phyloP scores from a whole-genome alignment of 2,113 vertebrate species.

The Cacatua alba region DNA sequence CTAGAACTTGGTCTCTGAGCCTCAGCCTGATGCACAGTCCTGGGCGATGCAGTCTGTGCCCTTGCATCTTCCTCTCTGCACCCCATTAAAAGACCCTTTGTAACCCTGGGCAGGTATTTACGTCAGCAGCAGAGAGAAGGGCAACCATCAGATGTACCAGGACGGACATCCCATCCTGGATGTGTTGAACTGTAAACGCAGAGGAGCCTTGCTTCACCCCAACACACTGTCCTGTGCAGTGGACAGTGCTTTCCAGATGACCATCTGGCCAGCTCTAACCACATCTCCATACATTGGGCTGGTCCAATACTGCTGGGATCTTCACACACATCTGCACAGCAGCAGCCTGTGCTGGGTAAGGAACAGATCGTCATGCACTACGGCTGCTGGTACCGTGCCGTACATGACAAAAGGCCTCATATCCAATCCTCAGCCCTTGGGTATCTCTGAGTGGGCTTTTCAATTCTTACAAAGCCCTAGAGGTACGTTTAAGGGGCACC shows the following conservation, averaged over 20 bases:
- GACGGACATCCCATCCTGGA: neutral
- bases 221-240: neutral
- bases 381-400: neutral
- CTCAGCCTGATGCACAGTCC: neutral
- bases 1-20: neutral
- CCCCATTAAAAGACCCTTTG: neutral
- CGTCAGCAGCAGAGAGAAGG: neutral
- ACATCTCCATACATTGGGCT: neutral
- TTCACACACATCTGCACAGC: neutral
- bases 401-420: neutral
- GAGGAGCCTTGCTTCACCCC: neutral
- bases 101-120: neutral
- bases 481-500: neutral
- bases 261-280: neutral
- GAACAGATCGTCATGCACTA: neutral
- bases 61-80: neutral
- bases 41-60: neutral
- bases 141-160: neutral
- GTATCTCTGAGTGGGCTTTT: neutral
- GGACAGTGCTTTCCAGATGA: neutral
- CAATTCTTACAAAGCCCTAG: neutral
- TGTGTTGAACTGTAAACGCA: neutral
- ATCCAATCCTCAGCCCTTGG: neutral
- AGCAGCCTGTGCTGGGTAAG: neutral
- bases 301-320: accelerated